A percentile compares a stretch with the other conserved stretches of the same genome.
Conservation (phyloP, 2,797 vertebrate species). For the Gadopsis marmoratus region DNA sequence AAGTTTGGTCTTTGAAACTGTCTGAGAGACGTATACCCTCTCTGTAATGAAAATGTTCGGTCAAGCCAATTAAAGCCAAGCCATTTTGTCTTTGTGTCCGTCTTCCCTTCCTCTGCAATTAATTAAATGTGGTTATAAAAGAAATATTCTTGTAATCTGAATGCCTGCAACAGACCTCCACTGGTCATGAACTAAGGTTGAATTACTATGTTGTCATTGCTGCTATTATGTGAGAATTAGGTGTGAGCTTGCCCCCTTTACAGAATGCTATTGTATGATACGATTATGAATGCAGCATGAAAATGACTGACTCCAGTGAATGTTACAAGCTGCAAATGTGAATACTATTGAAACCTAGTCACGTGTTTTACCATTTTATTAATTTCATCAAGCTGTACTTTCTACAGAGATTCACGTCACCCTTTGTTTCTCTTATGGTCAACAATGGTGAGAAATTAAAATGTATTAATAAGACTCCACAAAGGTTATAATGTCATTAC, state of each 20-base stretch:
- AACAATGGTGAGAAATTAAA: slow-evolving; percentile 57
- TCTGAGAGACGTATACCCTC: slow-evolving; percentile 74
- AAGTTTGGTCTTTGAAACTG: slow-evolving; percentile 77
- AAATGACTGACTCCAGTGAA: slow-evolving; percentile 79
- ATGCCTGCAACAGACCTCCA: slow-evolving; percentile 74
- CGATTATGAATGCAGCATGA: slow-evolving; percentile 80
- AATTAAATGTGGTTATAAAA: slow-evolving; percentile 85
- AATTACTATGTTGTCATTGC: slow-evolving; percentile 81
- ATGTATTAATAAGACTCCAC: slow-evolving; percentile 21
- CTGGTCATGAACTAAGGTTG: slow-evolving; percentile 70
- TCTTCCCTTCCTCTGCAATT: slow-evolving; percentile 81
- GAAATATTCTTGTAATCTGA: slow-evolving; percentile 75
- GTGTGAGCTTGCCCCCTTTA: slow-evolving; percentile 76
- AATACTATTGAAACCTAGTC: slow-evolving; percentile 69
- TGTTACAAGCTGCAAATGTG: slow-evolving; percentile 75
- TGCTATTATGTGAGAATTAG: slow-evolving; percentile 84
- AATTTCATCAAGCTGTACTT: slow-evolving; percentile 64
- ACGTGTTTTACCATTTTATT: slow-evolving; percentile 64
- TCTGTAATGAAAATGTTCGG: slow-evolving; percentile 82
- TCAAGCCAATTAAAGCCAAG: slow-evolving; percentile 84
- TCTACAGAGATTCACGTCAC: slow-evolving; percentile 62
- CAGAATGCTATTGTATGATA: slow-evolving; percentile 81
- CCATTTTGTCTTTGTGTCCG: slow-evolving; percentile 85
- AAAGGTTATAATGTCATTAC: neutral
- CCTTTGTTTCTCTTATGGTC: slow-evolving; percentile 65